A percentile compares a stretch with the other conserved stretches of the same genome.
These are phyloP conservation scores for Melanaphis sacchari DNA, from an alignment of 1,140 invertebrate species.

Conservation along the genomic window DNA sequence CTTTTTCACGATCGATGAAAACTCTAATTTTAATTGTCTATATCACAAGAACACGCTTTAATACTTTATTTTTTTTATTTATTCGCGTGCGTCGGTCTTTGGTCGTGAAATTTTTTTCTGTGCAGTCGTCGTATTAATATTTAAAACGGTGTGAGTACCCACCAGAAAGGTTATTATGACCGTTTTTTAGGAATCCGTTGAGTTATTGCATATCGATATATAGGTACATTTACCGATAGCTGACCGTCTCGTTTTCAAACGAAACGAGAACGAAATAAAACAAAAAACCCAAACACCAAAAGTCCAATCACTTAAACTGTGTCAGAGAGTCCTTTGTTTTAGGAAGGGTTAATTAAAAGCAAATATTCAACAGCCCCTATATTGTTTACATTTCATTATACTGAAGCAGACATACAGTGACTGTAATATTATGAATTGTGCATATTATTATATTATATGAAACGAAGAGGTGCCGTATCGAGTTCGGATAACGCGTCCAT, in stretches of 20 bases:
- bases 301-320: neutral
- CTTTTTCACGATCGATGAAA: neutral
- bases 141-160: neutral
- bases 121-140: neutral
- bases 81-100: neutral
- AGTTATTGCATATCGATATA: neutral
- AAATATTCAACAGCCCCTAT: constrained; percentile 17
- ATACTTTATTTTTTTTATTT: neutral
- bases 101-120: neutral
- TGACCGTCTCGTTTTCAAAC: neutral
- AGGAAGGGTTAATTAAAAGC: constrained; percentile 27
- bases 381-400: constrained; percentile 20
- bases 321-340: neutral
- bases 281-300: neutral
- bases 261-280: too few relatives aligned
- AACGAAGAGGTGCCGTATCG: neutral
- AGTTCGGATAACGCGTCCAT: neutral
- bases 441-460: neutral
- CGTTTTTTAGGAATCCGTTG: neutral
- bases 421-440: constrained; percentile 5
- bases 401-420: neutral
- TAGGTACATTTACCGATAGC: neutral
- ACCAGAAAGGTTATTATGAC: neutral
- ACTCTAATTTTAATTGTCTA: neutral
- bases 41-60: neutral